Conservation (phyloP, 1,140 invertebrate species). For the Drosophila eugracilis region DNA sequence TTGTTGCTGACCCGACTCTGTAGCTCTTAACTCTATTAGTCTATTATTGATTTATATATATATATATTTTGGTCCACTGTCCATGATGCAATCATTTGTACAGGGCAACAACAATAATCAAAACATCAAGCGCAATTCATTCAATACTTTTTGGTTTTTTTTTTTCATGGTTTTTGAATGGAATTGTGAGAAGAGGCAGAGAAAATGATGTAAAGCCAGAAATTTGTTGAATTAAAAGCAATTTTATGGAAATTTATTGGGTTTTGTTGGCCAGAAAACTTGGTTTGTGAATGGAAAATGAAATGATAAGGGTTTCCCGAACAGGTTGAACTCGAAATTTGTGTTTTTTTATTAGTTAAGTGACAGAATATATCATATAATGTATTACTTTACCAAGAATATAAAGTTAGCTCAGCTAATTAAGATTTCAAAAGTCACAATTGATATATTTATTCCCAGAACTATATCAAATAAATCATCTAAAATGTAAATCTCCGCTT, state of each 20-base stretch:
- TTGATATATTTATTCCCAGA: too few relatives aligned
- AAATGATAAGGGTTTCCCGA: not conserved
- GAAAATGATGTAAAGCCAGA: conserved; percentile 29
- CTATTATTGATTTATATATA: conserved; percentile 61
- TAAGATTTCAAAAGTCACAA: too few relatives aligned
- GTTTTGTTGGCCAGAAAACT: not conserved
- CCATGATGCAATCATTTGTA: conserved; percentile 78
- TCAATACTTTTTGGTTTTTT: conserved; percentile 26
- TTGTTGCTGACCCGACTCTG: conserved; percentile 19
- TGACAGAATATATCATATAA: too few relatives aligned
- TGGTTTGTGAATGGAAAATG: conserved; percentile 12
- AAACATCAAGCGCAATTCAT: conserved; percentile 44
- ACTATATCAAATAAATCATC: not conserved
- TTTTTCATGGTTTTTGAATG: conserved; percentile 21
- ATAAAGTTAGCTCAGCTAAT: too few relatives aligned
- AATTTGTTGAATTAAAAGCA: conserved; percentile 27
- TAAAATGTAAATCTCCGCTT: too few relatives aligned
- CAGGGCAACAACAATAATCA: conserved; percentile 15
- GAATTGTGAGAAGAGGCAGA: conserved; percentile 11
- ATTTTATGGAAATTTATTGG: conserved; percentile 36
- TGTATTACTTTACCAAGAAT: too few relatives aligned
- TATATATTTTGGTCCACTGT: conserved; percentile 52
- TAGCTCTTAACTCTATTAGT: conserved; percentile 72
- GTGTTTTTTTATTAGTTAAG: too few relatives aligned
- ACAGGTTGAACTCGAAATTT: not conserved